Percentiles rank a stretch among this genome's conserved stretches.
Conservation (phyloP, 2,113 vertebrate species). For the Steatornis caripensis region DNA sequence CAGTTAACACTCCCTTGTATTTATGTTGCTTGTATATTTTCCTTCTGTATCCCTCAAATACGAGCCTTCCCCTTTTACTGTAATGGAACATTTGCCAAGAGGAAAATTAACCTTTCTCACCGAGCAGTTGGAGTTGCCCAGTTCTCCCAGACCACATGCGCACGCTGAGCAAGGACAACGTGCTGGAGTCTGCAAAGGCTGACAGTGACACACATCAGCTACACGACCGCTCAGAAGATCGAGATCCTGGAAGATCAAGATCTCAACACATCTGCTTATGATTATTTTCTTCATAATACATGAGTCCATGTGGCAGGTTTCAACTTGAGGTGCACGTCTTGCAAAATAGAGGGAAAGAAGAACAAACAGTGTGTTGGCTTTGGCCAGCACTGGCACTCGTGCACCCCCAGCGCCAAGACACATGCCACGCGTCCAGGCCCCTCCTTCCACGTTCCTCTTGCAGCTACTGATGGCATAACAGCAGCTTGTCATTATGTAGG, state of each 20-base stretch:
- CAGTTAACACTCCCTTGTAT: neutral
- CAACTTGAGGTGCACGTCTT: neutral
- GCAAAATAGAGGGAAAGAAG: neutral
- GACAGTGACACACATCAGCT: neutral
- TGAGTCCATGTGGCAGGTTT: neutral
- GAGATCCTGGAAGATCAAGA: neutral
- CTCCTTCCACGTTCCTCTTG: conserved; percentile 47
- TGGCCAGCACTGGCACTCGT: neutral
- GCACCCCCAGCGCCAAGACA: neutral
- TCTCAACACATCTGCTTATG: neutral
- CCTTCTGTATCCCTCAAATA: neutral
- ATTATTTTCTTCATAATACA: neutral
- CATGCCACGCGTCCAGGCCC: conserved; percentile 29
- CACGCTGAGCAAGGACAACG: fast-evolving
- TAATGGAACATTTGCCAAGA: neutral
- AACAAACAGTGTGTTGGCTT: neutral
- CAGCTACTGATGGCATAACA: conserved; percentile 69
- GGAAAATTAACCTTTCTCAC: neutral
- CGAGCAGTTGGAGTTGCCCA: neutral
- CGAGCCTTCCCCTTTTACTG: neutral
- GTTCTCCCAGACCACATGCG: conserved; percentile 1
- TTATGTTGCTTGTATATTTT: neutral
- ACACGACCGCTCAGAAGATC: neutral
- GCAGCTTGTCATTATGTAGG: conserved; percentile 73
- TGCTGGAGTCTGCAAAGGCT: neutral